phyloP scores from a whole-genome alignment of 1,140 invertebrate genomes.

The Drosophila chauvacae region DNA sequence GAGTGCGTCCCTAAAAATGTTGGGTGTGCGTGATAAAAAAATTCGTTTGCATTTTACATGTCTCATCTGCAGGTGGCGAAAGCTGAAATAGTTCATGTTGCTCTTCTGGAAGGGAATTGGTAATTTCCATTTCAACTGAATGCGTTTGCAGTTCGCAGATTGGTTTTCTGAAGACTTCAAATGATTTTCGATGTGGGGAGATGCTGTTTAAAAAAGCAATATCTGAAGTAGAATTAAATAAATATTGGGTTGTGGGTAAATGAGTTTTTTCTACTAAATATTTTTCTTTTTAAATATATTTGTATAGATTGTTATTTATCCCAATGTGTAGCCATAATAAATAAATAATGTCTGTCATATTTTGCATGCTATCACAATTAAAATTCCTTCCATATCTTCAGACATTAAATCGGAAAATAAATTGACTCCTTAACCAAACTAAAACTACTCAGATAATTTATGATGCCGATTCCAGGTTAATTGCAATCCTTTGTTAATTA shows the following conservation, averaged over 20 bases:
- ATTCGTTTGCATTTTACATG: constrained; percentile 71
- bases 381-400: not conserved
- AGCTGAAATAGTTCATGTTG: constrained; percentile 59
- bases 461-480: not conserved
- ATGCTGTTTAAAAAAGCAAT: constrained; percentile 7
- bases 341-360: not conserved
- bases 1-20: constrained; percentile 27
- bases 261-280: too few species aligned
- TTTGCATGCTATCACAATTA: not conserved
- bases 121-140: constrained; percentile 38
- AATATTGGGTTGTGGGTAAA: not conserved
- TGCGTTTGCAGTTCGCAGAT: constrained; percentile 22
- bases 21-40: constrained; percentile 63
- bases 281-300: too few species aligned
- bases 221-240: not conserved
- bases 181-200: constrained; percentile 9
- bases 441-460: not conserved
- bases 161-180: constrained; percentile 20
- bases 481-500: constrained; percentile 6
- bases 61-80: constrained; percentile 52
- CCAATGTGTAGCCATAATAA: too few species aligned
- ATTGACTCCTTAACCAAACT: not conserved
- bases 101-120: constrained; percentile 26
- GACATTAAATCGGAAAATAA: not conserved
- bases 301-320: too few species aligned